Percentiles rank a stretch among this genome's conserved stretches.
phyloP scores from a whole-genome alignment of 2,797 vertebrate genomes.

The Limnodromus scolopaceus region DNA sequence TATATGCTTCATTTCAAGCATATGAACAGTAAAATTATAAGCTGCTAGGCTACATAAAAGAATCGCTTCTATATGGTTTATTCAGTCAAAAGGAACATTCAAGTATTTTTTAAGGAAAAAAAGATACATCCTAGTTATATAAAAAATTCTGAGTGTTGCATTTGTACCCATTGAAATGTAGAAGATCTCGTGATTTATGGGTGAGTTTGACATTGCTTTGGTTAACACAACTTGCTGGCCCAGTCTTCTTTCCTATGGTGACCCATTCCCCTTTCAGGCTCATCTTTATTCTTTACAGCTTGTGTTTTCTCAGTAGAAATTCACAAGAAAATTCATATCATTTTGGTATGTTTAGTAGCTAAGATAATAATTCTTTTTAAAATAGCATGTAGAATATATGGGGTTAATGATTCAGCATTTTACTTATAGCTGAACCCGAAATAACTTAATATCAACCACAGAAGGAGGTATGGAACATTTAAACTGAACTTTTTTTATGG shows the following conservation, averaged over 20 bases:
- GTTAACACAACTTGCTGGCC: not conserved
- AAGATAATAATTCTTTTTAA: not conserved
- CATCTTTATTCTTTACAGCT: not conserved
- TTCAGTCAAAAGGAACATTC: not conserved
- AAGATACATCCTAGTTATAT: not conserved
- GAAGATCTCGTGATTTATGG: not conserved
- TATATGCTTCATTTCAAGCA: not conserved
- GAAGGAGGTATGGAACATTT: conserved; percentile 8
- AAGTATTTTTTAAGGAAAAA: not conserved
- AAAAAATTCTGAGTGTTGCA: not conserved
- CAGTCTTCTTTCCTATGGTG: not conserved
- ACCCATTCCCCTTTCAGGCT: not conserved
- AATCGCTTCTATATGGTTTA: not conserved
- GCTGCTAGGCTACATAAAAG: not conserved
- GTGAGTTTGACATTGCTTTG: not conserved
- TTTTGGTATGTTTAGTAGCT: not conserved
- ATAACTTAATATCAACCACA: not conserved
- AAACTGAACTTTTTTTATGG: conserved; percentile 40
- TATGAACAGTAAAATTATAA: not conserved
- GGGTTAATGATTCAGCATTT: conserved; percentile 4
- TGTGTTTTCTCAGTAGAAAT: not conserved
- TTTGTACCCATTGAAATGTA: not conserved
- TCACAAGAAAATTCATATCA: not conserved
- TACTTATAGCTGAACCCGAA: not conserved
- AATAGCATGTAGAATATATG: not conserved